These are phyloP conservation scores for Otus scops DNA, from an alignment of 2,797 vertebrate species.

Conservation along the genomic window DNA sequence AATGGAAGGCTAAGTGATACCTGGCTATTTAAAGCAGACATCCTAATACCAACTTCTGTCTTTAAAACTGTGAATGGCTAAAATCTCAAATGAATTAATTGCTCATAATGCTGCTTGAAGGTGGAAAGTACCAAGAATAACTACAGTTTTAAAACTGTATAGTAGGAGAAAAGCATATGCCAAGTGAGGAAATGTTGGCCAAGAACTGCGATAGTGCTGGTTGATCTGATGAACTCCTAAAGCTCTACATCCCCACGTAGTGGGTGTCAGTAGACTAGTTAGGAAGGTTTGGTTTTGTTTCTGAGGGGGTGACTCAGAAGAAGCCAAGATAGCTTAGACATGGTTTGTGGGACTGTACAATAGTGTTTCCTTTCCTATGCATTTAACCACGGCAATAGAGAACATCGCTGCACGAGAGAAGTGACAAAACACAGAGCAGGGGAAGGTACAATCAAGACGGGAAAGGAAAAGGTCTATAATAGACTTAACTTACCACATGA, in stretches of 20 bases:
- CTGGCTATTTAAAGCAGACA: background rate
- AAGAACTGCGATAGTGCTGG: background rate
- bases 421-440: background rate
- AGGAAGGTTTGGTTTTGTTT: background rate
- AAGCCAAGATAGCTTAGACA: background rate
- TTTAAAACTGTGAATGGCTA: background rate
- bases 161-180: background rate
- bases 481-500: background rate
- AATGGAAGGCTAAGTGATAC: background rate
- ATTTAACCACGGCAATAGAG: rapidly evolving
- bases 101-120: background rate
- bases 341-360: background rate
- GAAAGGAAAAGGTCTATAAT: background rate
- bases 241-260: background rate
- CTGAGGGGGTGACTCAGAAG: background rate
- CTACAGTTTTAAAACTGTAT: background rate
- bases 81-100: background rate
- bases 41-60: background rate
- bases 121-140: background rate
- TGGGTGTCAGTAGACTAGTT: background rate
- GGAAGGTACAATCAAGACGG: background rate
- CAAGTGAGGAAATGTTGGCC: background rate
- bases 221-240: background rate
- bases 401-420: background rate
- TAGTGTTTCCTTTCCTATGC: background rate